These are phyloP conservation scores for Hesperophylax magnus DNA, from an alignment of 1,140 invertebrate genomes.

Conservation along the genomic window DNA sequence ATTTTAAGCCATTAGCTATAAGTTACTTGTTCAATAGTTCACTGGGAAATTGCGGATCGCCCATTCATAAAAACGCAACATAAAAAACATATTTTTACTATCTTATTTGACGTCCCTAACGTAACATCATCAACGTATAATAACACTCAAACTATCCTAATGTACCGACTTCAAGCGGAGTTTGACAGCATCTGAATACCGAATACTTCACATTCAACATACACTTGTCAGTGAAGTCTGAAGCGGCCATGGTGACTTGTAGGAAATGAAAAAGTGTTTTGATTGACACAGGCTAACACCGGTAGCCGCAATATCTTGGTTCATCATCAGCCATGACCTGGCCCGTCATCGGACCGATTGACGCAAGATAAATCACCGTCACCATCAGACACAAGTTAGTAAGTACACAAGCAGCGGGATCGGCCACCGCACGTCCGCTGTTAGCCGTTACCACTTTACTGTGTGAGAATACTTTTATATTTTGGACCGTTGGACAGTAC, in stretches of 20 bases:
- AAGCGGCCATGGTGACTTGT: slow-evolving; percentile 1
- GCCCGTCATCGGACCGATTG: slow-evolving; percentile 50
- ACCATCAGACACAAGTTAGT: background rate
- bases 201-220: background rate
- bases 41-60: no score
- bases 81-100: no score
- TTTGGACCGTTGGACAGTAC: background rate
- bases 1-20: no score
- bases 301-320: slow-evolving; percentile 52
- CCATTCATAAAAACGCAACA: no score
- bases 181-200: slow-evolving; percentile 7
- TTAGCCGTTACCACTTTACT: background rate
- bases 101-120: no score
- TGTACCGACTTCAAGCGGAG: background rate
- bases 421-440: slow-evolving; percentile 20
- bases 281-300: slow-evolving; percentile 56
- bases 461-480: background rate
- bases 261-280: slow-evolving; percentile 49
- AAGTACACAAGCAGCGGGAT: no score
- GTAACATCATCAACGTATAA: no score
- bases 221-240: background rate
- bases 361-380: slow-evolving; percentile 55
- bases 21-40: no score
- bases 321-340: slow-evolving; percentile 54
- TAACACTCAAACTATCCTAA: no score